These are phyloP conservation scores for Murina feae DNA, from an alignment of 2,113 vertebrate genomes.

Conservation along the genomic window DNA sequence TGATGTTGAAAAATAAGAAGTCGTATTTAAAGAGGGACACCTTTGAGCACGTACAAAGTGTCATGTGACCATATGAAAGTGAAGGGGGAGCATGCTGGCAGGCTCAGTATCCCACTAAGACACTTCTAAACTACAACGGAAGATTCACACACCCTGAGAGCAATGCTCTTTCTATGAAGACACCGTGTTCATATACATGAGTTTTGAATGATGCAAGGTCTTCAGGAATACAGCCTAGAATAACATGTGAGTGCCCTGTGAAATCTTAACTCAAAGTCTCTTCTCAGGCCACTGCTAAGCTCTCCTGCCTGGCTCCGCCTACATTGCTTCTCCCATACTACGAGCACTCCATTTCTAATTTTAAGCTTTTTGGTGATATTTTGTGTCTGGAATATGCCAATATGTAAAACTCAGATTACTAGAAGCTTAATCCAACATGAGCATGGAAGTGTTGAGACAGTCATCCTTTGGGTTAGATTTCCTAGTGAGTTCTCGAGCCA, in stretches of 20 bases:
- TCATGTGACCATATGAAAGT: neutral
- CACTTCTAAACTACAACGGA: neutral
- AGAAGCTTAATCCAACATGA: neutral
- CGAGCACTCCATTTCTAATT: constrained; percentile 3
- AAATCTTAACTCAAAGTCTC: constrained; percentile 1
- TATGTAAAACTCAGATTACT: neutral
- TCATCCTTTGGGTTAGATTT: neutral
- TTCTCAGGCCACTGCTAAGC: neutral
- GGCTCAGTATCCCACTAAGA: neutral
- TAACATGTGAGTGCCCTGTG: neutral
- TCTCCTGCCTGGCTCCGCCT: neutral
- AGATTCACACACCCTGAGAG: neutral
- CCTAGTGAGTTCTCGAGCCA: neutral
- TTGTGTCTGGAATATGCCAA: constrained; percentile 7
- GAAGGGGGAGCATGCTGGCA: neutral
- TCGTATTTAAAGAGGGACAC: neutral
- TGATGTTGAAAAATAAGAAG: neutral
- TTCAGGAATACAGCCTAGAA: neutral
- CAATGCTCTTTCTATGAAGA: neutral
- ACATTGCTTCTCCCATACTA: neutral
- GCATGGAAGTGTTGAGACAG: neutral
- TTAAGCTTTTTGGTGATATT: constrained; percentile 4
- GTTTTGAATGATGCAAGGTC: neutral
- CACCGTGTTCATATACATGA: neutral
- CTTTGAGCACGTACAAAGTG: neutral